Percentiles rank a stretch among this genome's conserved stretches.
Evolutionary conservation across 2,888 invertebrate species (phyloP).

Genomic region (Yponomeuta sedellus): DNA sequence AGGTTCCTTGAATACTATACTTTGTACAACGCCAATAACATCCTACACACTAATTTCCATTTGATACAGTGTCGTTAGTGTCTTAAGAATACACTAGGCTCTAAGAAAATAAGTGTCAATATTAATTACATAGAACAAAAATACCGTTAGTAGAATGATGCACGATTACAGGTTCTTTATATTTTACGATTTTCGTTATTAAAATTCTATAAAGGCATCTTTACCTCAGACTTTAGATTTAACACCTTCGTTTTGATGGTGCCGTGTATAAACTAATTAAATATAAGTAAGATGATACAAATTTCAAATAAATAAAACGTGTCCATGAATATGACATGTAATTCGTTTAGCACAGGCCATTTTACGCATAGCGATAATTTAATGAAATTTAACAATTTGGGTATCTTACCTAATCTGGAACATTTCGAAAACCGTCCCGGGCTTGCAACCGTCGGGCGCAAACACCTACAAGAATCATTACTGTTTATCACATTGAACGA

Average conservation of each 20-base stretch:
- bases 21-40: constrained; percentile 75
- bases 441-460: no score
- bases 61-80: constrained; percentile 68
- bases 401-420: not conserved
- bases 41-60: constrained; percentile 63
- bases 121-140: constrained; percentile 56
- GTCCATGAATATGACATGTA: constrained; percentile 47
- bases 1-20: constrained; percentile 62
- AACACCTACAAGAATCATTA: constrained; percentile 32
- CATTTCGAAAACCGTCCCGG: not conserved
- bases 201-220: constrained; percentile 76
- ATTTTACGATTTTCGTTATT: constrained; percentile 59
- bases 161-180: constrained; percentile 49
- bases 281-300: constrained; percentile 60
- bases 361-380: not conserved
- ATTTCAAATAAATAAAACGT: constrained; percentile 65
- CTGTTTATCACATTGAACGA: constrained; percentile 69
- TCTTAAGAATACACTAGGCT: constrained; percentile 60
- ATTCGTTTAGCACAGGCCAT: constrained; percentile 27
- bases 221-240: constrained; percentile 76
- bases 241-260: constrained; percentile 68
- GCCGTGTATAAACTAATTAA: constrained; percentile 60
- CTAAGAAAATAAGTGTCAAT: constrained; percentile 73
- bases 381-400: not conserved
- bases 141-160: constrained; percentile 67